phyloP scores from a whole-genome alignment of 2,113 vertebrate genomes.

The Trichechus manatus region DNA sequence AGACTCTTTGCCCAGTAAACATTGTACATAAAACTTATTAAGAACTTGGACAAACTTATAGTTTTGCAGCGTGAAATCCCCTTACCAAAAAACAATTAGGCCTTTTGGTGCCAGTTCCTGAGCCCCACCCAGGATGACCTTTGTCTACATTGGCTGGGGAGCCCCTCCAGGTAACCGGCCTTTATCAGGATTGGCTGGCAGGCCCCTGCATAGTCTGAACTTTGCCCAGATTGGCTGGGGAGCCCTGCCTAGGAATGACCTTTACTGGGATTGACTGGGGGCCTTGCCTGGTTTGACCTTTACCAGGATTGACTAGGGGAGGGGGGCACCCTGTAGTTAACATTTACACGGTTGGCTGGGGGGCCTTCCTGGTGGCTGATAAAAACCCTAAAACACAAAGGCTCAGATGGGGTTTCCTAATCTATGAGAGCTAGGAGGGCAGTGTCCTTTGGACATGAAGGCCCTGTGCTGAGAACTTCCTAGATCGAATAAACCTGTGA shows the following conservation, averaged over 20 bases:
- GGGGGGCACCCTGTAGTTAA: neutral
- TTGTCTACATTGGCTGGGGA: neutral
- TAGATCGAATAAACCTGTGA: no score
- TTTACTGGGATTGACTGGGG: neutral
- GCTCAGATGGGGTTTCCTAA: neutral
- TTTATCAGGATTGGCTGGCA: no score
- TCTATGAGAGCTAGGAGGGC: neutral
- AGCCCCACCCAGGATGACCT: neutral
- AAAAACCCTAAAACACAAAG: neutral
- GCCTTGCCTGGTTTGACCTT: no score
- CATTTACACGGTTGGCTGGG: neutral
- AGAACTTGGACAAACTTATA: neutral
- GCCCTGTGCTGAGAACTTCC: no score
- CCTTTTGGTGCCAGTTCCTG: no score
- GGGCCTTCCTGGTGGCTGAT: neutral
- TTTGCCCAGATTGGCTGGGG: no score
- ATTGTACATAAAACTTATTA: neutral
- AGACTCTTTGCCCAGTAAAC: neutral
- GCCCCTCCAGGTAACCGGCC: neutral
- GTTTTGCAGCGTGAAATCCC: neutral
- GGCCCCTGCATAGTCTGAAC: no score
- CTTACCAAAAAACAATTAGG: neutral
- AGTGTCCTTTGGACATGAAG: neutral
- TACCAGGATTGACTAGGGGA: neutral
- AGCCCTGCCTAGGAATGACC: neutral